Conservation (phyloP, 2,888 invertebrate genomes). For the Pogonocherus hispidulus region DNA sequence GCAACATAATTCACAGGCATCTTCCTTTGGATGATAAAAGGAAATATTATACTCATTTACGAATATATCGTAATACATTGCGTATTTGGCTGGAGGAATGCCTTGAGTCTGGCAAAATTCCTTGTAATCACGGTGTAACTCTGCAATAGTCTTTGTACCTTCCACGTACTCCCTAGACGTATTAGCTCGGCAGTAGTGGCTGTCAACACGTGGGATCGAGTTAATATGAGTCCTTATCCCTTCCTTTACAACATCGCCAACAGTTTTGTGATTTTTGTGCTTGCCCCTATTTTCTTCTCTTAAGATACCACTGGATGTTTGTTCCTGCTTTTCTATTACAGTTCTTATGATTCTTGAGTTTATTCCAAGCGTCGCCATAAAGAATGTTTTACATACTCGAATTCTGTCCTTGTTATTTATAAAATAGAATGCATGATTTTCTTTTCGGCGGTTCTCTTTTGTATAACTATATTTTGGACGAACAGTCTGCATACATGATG, state of each 20-base stretch:
- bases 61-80: background rate
- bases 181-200: constrained; percentile 16
- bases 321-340: constrained; percentile 10
- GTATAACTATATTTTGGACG: background rate
- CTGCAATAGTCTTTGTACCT: constrained; percentile 18
- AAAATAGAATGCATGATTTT: constrained; percentile 19
- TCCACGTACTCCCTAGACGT: constrained; percentile 15
- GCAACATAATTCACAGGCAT: background rate
- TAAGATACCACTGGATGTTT: background rate
- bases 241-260: constrained; percentile 2
- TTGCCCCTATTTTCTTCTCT: background rate
- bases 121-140: constrained; percentile 18
- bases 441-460: background rate
- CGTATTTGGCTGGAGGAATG: background rate
- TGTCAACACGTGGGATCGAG: constrained; percentile 18
- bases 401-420: background rate
- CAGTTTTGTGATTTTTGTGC: background rate
- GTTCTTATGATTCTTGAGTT: background rate
- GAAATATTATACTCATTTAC: constrained; percentile 8
- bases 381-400: constrained; percentile 20
- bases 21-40: constrained; percentile 8
- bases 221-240: constrained; percentile 11
- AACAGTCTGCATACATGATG: background rate
- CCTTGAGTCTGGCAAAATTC: background rate
- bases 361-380: constrained; percentile 13